phyloP scores from a whole-genome alignment of 2,888 invertebrate species.

The Stegophylla sp. region DNA sequence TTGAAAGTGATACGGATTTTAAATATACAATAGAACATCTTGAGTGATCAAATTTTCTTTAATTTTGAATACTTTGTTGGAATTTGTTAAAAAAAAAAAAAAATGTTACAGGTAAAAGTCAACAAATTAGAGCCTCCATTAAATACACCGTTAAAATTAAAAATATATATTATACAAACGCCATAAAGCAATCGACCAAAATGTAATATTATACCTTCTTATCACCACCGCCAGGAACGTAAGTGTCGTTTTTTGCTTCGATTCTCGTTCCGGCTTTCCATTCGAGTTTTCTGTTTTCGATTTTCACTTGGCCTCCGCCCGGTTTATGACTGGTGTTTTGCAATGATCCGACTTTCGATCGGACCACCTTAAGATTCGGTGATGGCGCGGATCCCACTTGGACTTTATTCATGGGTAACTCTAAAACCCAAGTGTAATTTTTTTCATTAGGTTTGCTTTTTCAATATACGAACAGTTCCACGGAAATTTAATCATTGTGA shows the following conservation, averaged over 20 bases:
- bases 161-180: background rate
- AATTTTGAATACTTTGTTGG: too few species aligned
- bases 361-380: slow-evolving; percentile 88
- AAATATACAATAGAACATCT: too few species aligned
- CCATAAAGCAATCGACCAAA: background rate
- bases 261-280: slow-evolving; percentile 85
- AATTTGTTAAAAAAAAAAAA: too few species aligned
- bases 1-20: too few species aligned
- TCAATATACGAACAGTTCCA: too few species aligned
- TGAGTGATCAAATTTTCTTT: too few species aligned
- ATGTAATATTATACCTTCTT: slow-evolving; percentile 77
- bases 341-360: slow-evolving; percentile 89
- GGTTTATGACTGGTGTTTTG: slow-evolving; percentile 89
- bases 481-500: too few species aligned
- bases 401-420: slow-evolving; percentile 90
- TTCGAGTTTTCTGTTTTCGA: slow-evolving; percentile 85
- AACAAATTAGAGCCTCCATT: too few species aligned
- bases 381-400: slow-evolving; percentile 91
- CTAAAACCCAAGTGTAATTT: too few species aligned
- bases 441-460: too few species aligned
- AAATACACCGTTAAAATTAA: background rate
- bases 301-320: slow-evolving; percentile 86
- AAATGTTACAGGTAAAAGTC: too few species aligned
- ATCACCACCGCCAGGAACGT: slow-evolving; percentile 85
- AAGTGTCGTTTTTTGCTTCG: slow-evolving; percentile 88